Evolutionary conservation across 2,888 invertebrate genomes (phyloP).

Genomic region (Helleia helle): DNA sequence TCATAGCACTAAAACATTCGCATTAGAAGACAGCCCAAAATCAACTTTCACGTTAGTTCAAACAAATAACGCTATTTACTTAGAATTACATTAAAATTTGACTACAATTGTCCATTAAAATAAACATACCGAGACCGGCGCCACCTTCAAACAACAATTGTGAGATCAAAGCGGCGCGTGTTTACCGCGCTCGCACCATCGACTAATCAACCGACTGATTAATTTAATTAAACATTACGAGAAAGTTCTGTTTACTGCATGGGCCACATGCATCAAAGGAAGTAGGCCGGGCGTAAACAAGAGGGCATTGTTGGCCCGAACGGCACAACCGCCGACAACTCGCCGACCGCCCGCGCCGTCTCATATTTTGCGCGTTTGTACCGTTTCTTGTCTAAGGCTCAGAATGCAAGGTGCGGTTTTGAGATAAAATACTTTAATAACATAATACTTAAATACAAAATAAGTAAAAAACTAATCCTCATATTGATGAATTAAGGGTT

Average conservation of each 20-base stretch:
- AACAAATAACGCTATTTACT: too few relatives aligned
- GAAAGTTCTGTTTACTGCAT: conserved; percentile 72
- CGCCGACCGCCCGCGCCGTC: conserved; percentile 20
- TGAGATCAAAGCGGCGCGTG: conserved; percentile 65
- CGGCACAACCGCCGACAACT: conserved; percentile 30
- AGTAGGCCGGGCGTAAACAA: conserved; percentile 62
- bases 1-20: too few relatives aligned
- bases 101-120: conserved; percentile 18
- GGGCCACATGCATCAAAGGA: conserved; percentile 73
- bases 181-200: conserved; percentile 68
- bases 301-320: conserved; percentile 48
- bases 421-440: too few relatives aligned
- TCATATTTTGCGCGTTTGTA: too few relatives aligned
- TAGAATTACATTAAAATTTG: conserved; percentile 14
- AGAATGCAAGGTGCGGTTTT: too few relatives aligned
- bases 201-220: conserved; percentile 73
- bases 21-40: too few relatives aligned
- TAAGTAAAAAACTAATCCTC: too few relatives aligned
- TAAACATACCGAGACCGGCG: conserved; percentile 16
- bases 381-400: too few relatives aligned
- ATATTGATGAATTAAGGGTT: too few relatives aligned
- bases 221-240: conserved; percentile 75
- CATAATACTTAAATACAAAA: too few relatives aligned
- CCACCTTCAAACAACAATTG: conserved; percentile 40
- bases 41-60: too few relatives aligned